Percentiles rank a stretch among this genome's conserved stretches.
phyloP scores from a whole-genome alignment of 2,888 invertebrate genomes.

The Shargacucullia verbasci region DNA sequence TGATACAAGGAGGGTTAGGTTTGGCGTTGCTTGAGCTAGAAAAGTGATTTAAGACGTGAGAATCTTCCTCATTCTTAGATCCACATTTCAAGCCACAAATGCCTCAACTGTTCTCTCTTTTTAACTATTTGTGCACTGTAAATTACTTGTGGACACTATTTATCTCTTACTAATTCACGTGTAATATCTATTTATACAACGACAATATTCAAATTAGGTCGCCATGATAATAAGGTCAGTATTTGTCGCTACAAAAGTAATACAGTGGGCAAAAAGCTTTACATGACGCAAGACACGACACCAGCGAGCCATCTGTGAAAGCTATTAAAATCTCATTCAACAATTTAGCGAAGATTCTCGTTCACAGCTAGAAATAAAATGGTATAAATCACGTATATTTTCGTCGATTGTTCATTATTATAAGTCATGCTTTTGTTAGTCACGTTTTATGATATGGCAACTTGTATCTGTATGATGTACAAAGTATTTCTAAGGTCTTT shows the following conservation, averaged over 20 bases:
- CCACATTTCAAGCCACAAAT: constrained; percentile 8
- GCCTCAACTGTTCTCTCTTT: not conserved
- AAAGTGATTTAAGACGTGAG: too few relatives aligned
- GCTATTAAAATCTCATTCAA: constrained; percentile 37
- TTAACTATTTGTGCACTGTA: constrained; percentile 27
- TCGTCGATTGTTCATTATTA: constrained; percentile 22
- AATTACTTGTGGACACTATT: not conserved
- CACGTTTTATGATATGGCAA: constrained; percentile 48
- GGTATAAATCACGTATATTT: constrained; percentile 7
- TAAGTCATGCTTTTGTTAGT: constrained; percentile 58
- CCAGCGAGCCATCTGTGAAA: constrained; percentile 43
- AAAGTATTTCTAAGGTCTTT: constrained; percentile 28
- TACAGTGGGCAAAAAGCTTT: constrained; percentile 29
- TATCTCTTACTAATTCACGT: too few relatives aligned
- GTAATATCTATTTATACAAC: not conserved
- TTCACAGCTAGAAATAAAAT: constrained; percentile 8
- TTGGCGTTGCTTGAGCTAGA: too few relatives aligned
- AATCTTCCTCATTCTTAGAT: too few relatives aligned
- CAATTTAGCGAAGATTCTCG: constrained; percentile 25
- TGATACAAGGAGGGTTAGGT: not conserved
- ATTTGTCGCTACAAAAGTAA: not conserved
- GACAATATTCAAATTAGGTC: constrained; percentile 25
- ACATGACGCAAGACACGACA: constrained; percentile 40
- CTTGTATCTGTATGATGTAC: constrained; percentile 24
- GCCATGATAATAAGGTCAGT: constrained; percentile 10